These are phyloP conservation scores for Rattus rattus DNA, from an alignment of 2,113 vertebrate genomes.

Conservation along the genomic window DNA sequence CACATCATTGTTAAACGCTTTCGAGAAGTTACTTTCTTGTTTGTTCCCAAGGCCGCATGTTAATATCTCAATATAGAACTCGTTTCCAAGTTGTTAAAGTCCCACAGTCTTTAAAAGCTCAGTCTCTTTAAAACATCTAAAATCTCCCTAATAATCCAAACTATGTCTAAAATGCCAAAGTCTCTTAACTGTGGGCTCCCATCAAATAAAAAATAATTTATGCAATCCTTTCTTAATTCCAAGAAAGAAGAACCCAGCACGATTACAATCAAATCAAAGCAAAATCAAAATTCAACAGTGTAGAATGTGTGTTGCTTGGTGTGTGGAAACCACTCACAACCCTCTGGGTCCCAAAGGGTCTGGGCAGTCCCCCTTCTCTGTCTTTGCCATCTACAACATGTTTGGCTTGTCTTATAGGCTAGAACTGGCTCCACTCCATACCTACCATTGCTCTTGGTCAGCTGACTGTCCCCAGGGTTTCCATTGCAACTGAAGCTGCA, in stretches of 20 bases:
- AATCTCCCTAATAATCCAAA: background rate
- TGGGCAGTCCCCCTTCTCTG: background rate
- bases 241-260: background rate
- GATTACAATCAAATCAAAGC: background rate
- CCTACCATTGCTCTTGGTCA: background rate
- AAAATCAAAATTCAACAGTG: background rate
- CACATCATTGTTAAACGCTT: background rate
- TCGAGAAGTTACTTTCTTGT: background rate
- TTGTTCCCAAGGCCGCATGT: background rate
- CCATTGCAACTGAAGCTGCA: background rate
- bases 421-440: background rate
- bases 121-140: background rate
- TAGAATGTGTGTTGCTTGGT: background rate
- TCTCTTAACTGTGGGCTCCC: background rate
- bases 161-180: background rate
- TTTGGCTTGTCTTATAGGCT: background rate
- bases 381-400: background rate
- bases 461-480: background rate
- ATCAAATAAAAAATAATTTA: background rate
- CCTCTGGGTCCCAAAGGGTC: background rate
- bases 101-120: background rate
- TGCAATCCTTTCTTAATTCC: too few relatives aligned
- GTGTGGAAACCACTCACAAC: background rate
- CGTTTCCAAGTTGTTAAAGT: background rate
- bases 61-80: background rate